Evolutionary conservation across 2,113 vertebrate genomes (phyloP).

Genomic region (Ellobius talpinus): DNA sequence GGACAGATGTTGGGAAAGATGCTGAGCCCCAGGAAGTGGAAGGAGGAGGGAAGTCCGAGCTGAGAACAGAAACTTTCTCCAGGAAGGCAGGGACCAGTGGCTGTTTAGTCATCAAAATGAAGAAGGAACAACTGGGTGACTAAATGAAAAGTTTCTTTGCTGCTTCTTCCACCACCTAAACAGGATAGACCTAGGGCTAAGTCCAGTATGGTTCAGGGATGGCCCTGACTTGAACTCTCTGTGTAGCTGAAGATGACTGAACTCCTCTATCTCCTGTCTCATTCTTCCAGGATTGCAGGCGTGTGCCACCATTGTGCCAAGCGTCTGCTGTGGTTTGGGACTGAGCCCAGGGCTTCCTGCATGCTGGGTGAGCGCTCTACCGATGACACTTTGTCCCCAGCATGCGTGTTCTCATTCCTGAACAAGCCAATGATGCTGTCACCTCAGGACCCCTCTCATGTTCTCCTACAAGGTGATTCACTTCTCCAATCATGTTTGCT

Average conservation of each 20-base stretch:
- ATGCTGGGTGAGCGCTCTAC: background rate
- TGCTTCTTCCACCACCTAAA: background rate
- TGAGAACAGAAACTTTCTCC: background rate
- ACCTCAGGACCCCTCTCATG: background rate
- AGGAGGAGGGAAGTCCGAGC: background rate
- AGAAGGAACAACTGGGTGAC: too few species aligned
- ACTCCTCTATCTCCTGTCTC: background rate
- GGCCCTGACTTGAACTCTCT: background rate
- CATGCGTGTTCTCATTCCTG: background rate
- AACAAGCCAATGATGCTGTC: background rate
- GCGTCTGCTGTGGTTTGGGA: too few species aligned
- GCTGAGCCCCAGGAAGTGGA: background rate
- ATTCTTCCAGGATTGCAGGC: background rate
- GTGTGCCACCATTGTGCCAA: too few species aligned
- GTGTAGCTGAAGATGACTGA: background rate
- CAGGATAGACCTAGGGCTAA: background rate
- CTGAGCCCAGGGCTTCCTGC: background rate
- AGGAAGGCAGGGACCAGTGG: background rate
- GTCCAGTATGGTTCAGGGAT: background rate
- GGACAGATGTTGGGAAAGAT: background rate
- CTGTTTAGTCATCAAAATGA: background rate
- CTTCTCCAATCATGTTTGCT: conserved; percentile 1
- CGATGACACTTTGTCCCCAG: background rate
- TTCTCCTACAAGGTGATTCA: background rate
- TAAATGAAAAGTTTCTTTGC: background rate